Evolutionary conservation across 2,797 vertebrate genomes (phyloP), one percentile per base, ranked within the genome.

Genomic region (Sebastes hopkinsi): DNA sequence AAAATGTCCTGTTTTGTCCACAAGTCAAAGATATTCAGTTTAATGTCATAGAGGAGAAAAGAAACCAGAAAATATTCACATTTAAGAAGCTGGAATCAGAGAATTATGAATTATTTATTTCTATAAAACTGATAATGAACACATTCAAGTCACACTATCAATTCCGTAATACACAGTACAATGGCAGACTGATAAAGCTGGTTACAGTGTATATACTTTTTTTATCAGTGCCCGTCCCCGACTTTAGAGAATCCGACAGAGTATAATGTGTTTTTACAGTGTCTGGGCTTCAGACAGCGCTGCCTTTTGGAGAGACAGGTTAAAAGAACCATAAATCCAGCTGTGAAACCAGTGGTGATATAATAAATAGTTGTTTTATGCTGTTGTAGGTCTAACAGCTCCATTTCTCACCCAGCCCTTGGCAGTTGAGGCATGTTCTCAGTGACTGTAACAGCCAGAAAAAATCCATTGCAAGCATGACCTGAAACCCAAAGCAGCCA

Each of bases 311-410:
- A 82, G 81, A 88, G 80, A 87, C 68, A 59, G 84, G 85, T 88
- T 90, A 87, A 92, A 91, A 88, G 89, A 89, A 83, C 77, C 80
- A 92, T 93, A 93, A 92, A 93, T 93, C 83, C 87, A 77, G 75
- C 42, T 30, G 20, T 85, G 71, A 92, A 93, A 86, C 73, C 54
- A 84, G 75, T 30, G 77, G 75, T 80, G 80, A 91, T 89, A 91
- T 91, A 89, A 92, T 90, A 91, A 91, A 90, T 88, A 79, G 83
- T 87, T 89, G 86, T 93, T 92, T 92, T 91, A 88, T 92, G 82
- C 86, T 91, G 90, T 88, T 90, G 67, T 83, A 79, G 81, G 73
- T 86, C 85, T 82, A 91, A 88, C 84, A 52, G 75, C 87, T 88
- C 81, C 81, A 86, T 92, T 93, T 84, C 79, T 92, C 90, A 90